Evolutionary conservation across 2,797 vertebrate species (phyloP).

Genomic region (Sciurus vulgaris): DNA sequence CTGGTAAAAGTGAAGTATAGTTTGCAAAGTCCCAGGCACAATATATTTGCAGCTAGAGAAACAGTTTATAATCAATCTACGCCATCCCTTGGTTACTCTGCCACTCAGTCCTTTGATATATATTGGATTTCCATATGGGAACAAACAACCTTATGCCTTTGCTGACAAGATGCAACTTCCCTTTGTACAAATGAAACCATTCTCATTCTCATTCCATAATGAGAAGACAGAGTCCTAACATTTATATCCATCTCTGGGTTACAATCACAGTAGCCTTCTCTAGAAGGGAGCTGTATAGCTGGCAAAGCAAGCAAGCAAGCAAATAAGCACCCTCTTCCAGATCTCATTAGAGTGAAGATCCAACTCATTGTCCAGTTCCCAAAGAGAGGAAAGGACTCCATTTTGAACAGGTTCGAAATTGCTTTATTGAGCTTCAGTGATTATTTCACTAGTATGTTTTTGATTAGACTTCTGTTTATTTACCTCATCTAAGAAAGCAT

Average conservation of each 20-base stretch:
- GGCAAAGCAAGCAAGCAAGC: background rate
- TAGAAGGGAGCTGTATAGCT: background rate
- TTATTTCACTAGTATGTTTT: background rate
- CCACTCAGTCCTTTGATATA: background rate
- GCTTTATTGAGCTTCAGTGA: background rate
- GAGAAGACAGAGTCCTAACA: background rate
- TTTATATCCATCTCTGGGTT: background rate
- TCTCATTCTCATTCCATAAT: background rate
- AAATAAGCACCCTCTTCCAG: background rate
- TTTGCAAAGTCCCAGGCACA: background rate
- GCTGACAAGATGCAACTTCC: background rate
- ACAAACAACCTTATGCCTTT: background rate
- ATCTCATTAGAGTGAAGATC: background rate
- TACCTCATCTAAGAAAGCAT: background rate
- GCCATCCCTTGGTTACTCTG: background rate
- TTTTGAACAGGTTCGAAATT: background rate
- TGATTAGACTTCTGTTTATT: background rate
- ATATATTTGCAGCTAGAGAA: background rate
- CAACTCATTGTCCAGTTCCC: background rate
- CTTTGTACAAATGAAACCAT: background rate
- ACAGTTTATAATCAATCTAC: background rate
- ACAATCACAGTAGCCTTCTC: background rate
- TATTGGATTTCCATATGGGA: background rate
- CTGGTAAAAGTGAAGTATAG: background rate
- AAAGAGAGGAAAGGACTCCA: background rate